Evolutionary conservation across 2,888 invertebrate genomes (phyloP).

Genomic region (Apomyelois bistriatella): DNA sequence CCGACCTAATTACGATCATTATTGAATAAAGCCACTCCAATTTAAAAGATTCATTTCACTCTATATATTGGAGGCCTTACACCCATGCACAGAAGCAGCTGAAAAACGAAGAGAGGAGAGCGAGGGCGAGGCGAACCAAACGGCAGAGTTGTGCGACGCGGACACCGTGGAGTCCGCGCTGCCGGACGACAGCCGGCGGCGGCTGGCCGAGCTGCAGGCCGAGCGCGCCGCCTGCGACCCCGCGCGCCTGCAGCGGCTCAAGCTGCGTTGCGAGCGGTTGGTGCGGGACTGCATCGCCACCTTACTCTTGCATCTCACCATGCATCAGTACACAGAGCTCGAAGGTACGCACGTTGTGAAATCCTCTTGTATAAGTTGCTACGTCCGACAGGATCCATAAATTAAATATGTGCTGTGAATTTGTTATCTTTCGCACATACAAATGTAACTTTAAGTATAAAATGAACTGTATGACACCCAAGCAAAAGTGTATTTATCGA

Average conservation of each 20-base stretch:
- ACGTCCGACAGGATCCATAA: no score
- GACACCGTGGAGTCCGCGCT: slow-evolving; percentile 85
- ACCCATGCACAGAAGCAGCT: slow-evolving; percentile 41
- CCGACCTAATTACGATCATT: no score
- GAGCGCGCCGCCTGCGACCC: slow-evolving; percentile 90
- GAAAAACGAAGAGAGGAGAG: slow-evolving; percentile 72
- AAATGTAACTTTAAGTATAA: no score
- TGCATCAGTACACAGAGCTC: slow-evolving; percentile 91
- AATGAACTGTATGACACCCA: no score
- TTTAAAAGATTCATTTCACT: no score
- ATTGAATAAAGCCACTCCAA: no score
- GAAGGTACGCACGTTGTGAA: slow-evolving; percentile 80
- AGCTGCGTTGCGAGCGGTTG: slow-evolving; percentile 85
- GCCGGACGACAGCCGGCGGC: slow-evolving; percentile 83
- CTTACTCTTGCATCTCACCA: slow-evolving; percentile 87
- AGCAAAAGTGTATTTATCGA: no score
- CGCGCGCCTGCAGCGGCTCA: slow-evolving; percentile 87
- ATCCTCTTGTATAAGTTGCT: no score
- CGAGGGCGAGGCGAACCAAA: slow-evolving; percentile 76
- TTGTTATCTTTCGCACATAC: no score
- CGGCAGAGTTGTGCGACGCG: slow-evolving; percentile 79
- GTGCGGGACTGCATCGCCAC: slow-evolving; percentile 92
- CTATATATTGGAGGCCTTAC: no score
- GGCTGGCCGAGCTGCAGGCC: slow-evolving; percentile 84
- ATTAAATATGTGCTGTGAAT: no score